These are phyloP conservation scores for Drosophila quadrilineata DNA, from an alignment of 1,140 invertebrate genomes.

Conservation along the genomic window DNA sequence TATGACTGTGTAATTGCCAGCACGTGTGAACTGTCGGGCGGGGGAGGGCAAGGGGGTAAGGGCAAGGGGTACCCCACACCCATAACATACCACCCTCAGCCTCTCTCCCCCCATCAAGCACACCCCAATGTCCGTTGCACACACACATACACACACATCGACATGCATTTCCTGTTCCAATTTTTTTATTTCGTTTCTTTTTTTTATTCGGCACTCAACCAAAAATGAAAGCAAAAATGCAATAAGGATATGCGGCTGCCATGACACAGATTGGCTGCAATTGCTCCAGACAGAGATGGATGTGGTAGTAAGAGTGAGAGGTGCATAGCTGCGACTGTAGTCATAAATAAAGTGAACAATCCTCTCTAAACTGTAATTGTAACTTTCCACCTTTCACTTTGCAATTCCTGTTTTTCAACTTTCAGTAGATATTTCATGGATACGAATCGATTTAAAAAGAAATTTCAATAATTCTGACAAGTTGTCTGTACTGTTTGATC, in stretches of 20 bases:
- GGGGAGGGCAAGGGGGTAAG: no score
- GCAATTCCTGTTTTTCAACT: no score
- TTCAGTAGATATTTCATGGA: no score
- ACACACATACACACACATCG: not conserved
- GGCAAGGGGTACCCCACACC: no score
- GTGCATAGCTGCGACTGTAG: no score
- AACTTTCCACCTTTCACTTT: no score
- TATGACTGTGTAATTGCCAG: slow-evolving; percentile 37
- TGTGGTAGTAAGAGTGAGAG: not conserved
- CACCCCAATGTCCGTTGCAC: not conserved
- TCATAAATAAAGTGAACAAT: no score
- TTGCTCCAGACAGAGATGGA: slow-evolving; percentile 27
- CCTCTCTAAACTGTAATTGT: no score
- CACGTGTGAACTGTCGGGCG: slow-evolving; percentile 25
- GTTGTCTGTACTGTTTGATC: no score
- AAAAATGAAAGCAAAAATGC: not conserved
- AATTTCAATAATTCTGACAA: no score
- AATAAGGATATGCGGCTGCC: not conserved
- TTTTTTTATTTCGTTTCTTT: slow-evolving; percentile 18
- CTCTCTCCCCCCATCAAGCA: not conserved
- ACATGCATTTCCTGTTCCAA: slow-evolving; percentile 26
- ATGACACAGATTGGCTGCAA: slow-evolving; percentile 56
- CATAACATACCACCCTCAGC: not conserved
- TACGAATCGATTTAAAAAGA: no score
- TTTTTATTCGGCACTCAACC: no score